Base-by-base conservation (phyloP, 1,140 invertebrate genomes). In the Drosophila tsacasi region DNA sequence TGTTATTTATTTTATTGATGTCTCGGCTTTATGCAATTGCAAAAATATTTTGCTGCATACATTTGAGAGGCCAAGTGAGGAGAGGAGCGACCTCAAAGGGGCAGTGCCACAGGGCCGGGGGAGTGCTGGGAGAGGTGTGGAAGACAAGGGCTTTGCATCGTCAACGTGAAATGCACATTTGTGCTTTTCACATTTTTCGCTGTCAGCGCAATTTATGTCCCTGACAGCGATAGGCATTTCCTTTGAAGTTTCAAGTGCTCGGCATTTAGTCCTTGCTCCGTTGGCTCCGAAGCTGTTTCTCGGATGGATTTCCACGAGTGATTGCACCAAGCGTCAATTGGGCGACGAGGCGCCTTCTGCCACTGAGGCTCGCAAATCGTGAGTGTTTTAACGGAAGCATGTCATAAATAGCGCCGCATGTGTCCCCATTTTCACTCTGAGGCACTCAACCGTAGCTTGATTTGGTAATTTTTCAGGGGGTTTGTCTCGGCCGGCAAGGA, bases 1-100 rank as follows among this genome's bases (percentile, higher is more conserved):
- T 90, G 78, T 89, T 89, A 89, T 89, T 89, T 90, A 90, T 89
- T 85, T 85, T 89, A 89, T 89, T 89, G 85, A 89, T 90, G 85
- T 90, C 86, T 79, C 76, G 81, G 69, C 80, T 69, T 73, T 83
- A 72, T 82, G 79, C 83, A 79, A 82, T 86, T 87, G 74, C 75
- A 86, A 78, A 86, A 89, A 84, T 84, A 81, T 89, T 89, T 78
- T 68, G 62, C 77, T 89, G 84, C 85, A 87, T 89, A 90, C 77
- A 90, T 89, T 90, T 72, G 67, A 64, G 77, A 47, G 76, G 59
- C 74, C 40, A 35, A 50, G 63, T 61, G 42, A 15, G 42, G 25
- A 50, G 55, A 30, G 17, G 55, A 61, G 35, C 54, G 27, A 47
- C 75, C 54, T 55, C 40, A 42, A 44, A 47, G 35, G 35, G 32